Conservation (phyloP, 1,140 invertebrate genomes). For the Tetraneura akinire region DNA sequence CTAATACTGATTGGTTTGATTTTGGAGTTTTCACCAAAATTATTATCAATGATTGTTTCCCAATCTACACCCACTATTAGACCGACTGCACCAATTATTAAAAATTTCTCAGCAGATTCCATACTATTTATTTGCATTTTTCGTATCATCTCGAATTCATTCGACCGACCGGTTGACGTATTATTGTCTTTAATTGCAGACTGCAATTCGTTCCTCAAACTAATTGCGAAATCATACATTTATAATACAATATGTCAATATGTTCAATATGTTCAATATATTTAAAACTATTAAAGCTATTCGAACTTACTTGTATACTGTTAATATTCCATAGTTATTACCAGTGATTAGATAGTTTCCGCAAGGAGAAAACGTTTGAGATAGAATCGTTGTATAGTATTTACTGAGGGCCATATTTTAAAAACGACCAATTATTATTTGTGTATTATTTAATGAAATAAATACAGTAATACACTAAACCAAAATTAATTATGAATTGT, state of each 20-base stretch:
- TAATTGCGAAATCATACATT: background rate
- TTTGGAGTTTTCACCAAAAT: constrained; percentile 62
- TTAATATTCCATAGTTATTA: constrained; percentile 82
- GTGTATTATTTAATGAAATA: no score
- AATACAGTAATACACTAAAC: no score
- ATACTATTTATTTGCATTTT: constrained; percentile 73
- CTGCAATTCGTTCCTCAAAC: constrained; percentile 37
- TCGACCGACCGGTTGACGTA: background rate
- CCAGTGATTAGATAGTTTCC: constrained; percentile 79
- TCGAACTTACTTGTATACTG: constrained; percentile 74
- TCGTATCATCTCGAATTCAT: constrained; percentile 55
- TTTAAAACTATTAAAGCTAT: background rate
- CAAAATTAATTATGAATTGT: no score
- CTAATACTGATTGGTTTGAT: constrained; percentile 40
- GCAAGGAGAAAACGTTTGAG: constrained; percentile 67
- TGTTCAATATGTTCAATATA: no score
- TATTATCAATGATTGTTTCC: constrained; percentile 65
- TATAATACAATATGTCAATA: background rate
- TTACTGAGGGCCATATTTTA: constrained; percentile 52
- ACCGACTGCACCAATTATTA: constrained; percentile 74
- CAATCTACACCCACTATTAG: constrained; percentile 77
- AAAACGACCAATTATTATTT: background rate
- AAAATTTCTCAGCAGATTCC: constrained; percentile 68
- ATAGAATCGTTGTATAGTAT: constrained; percentile 54
- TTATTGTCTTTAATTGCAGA: background rate